Percentiles rank a stretch among this genome's conserved stretches.
Conservation (phyloP, 2,797 vertebrate species). For the Dryobates pubescens region DNA sequence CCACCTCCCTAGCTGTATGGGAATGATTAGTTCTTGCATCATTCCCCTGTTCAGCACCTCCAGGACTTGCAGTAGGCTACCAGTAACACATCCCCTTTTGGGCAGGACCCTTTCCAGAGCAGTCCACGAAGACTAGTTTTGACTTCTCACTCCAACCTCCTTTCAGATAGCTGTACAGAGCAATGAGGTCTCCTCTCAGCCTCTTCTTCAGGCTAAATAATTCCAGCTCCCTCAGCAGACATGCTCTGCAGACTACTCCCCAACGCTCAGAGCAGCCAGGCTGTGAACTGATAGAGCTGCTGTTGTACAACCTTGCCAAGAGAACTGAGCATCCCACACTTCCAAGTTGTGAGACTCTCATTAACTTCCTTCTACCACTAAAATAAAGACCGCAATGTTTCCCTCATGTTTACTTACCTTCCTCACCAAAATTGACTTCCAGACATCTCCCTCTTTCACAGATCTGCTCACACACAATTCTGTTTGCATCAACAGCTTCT, state of each 20-base stretch:
- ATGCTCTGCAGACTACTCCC: no score
- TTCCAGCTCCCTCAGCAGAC: no score
- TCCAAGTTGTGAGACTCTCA: not conserved
- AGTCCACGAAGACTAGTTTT: not conserved
- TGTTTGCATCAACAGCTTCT: not conserved
- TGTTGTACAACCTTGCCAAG: no score
- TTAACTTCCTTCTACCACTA: not conserved
- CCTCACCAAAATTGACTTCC: not conserved
- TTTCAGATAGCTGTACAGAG: no score
- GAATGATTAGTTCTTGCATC: fast-evolving
- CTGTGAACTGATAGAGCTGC: no score
- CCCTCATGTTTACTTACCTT: not conserved
- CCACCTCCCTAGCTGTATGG: not conserved
- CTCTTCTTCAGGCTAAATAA: no score
- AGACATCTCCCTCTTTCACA: not conserved
- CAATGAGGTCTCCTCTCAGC: no score
- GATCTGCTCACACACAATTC: fast-evolving
- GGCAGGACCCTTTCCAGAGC: not conserved
- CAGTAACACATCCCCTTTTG: fast-evolving
- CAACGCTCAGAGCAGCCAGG: not conserved
- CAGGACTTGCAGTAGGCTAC: not conserved
- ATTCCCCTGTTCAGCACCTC: not conserved
- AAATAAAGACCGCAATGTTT: not conserved
- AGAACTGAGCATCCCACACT: not conserved
- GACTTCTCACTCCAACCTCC: not conserved